Evolutionary conservation across 1,140 invertebrate genomes (phyloP).

Genomic region (Drosophila bifasciata): DNA sequence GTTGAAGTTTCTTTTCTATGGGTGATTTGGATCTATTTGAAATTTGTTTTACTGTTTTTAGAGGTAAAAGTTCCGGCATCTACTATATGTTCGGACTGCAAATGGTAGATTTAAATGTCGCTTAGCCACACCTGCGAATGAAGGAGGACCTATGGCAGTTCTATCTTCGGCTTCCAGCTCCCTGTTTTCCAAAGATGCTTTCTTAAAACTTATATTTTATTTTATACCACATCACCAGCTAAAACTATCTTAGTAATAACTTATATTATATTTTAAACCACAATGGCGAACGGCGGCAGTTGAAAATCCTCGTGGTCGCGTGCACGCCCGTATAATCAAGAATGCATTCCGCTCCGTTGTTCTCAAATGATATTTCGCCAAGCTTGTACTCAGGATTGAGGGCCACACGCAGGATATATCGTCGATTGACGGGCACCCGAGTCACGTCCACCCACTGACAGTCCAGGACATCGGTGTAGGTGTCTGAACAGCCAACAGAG

Average conservation of each 20-base stretch:
- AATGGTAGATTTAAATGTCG: no score
- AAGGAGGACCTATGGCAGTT: no score
- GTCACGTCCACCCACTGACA: conserved; percentile 99
- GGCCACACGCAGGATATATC: conserved; percentile 92
- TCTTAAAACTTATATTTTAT: background rate
- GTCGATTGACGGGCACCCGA: conserved; percentile 92
- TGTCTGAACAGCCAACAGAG: conserved; percentile 96
- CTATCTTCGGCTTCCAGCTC: no score
- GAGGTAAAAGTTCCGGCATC: no score
- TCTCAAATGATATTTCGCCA: conserved; percentile 94
- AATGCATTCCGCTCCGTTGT: conserved; percentile 94
- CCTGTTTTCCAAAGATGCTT: no score
- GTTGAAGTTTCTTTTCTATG: no score
- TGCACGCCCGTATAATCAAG: conserved; percentile 89
- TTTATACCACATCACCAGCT: background rate
- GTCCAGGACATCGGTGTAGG: conserved; percentile 96
- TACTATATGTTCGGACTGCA: no score
- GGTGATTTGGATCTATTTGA: no score
- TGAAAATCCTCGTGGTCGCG: conserved; percentile 89
- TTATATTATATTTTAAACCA: conserved; percentile 52
- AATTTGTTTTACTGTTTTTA: no score
- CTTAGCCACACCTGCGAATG: no score
- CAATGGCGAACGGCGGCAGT: conserved; percentile 89
- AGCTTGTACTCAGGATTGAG: conserved; percentile 91
- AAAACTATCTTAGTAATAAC: background rate